Evolutionary conservation across 2,888 invertebrate genomes (phyloP).

Genomic region (Arctia plantaginis): DNA sequence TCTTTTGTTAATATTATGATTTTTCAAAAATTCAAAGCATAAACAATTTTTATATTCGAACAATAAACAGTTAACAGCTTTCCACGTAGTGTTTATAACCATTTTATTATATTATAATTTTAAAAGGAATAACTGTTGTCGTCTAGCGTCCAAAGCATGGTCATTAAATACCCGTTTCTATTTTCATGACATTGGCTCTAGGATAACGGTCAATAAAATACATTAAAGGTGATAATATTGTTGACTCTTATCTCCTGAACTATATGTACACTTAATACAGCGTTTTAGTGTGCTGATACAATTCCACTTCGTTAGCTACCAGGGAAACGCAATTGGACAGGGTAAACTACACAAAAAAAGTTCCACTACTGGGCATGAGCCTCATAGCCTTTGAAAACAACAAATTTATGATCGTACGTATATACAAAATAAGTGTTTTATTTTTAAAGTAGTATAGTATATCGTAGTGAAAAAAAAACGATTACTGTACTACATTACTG

Average conservation of each 20-base stretch:
- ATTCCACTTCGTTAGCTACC: not conserved
- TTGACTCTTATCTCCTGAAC: not conserved
- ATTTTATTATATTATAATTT: slow-evolving; percentile 11
- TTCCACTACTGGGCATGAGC: not conserved
- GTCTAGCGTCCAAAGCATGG: not conserved
- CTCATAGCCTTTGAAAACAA: not conserved
- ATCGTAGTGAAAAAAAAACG: not conserved
- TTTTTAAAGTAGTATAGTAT: not conserved
- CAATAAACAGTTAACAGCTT: slow-evolving; percentile 1
- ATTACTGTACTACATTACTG: not conserved
- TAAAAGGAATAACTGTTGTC: slow-evolving; percentile 13
- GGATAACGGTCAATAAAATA: not conserved
- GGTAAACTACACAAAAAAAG: not conserved
- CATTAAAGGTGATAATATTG: not conserved
- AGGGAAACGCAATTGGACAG: not conserved
- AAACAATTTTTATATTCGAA: not conserved
- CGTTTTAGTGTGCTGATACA: not conserved
- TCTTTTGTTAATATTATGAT: not conserved
- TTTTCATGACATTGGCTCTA: not conserved
- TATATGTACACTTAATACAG: not conserved
- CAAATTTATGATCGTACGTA: not conserved
- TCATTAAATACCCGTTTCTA: slow-evolving; percentile 14
- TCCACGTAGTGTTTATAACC: not conserved
- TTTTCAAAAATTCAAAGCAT: not conserved
- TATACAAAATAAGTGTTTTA: too few relatives aligned